These are phyloP conservation scores for Morphnarchus princeps DNA, from an alignment of 2,113 vertebrate genomes.

Conservation along the genomic window DNA sequence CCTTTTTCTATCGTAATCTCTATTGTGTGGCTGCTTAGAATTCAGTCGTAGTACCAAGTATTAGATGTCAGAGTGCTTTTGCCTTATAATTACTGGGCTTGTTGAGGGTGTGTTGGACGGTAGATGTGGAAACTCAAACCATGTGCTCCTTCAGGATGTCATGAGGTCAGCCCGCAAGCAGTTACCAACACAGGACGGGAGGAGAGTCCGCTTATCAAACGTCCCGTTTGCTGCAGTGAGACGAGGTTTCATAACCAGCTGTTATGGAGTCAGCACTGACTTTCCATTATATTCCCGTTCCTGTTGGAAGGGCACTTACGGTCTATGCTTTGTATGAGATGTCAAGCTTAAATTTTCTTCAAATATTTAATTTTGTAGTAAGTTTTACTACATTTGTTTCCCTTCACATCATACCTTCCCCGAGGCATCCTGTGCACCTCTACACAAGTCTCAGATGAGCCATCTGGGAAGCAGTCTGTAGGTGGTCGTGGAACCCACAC, in stretches of 20 bases:
- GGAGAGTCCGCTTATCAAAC: background rate
- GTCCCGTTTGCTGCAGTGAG: background rate
- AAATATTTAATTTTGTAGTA: background rate
- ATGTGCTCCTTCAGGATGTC: background rate
- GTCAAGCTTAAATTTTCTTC: background rate
- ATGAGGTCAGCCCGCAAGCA: background rate
- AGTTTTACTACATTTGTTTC: background rate
- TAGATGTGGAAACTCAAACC: background rate
- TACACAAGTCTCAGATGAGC: background rate
- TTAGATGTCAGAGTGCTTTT: background rate
- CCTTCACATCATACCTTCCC: background rate
- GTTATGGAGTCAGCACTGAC: rapidly evolving
- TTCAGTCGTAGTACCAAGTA: background rate
- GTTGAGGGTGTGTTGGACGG: background rate
- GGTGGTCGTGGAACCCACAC: background rate
- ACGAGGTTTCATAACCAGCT: background rate
- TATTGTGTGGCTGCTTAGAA: background rate
- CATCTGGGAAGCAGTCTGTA: conserved; percentile 17
- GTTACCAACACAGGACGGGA: background rate
- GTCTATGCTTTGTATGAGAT: background rate
- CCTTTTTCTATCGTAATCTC: background rate
- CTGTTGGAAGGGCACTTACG: background rate
- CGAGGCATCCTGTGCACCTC: background rate
- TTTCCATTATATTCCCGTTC: background rate
- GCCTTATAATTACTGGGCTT: background rate